phyloP scores from a whole-genome alignment of 2,888 invertebrate species.

The Sabellastarte sp. region DNA sequence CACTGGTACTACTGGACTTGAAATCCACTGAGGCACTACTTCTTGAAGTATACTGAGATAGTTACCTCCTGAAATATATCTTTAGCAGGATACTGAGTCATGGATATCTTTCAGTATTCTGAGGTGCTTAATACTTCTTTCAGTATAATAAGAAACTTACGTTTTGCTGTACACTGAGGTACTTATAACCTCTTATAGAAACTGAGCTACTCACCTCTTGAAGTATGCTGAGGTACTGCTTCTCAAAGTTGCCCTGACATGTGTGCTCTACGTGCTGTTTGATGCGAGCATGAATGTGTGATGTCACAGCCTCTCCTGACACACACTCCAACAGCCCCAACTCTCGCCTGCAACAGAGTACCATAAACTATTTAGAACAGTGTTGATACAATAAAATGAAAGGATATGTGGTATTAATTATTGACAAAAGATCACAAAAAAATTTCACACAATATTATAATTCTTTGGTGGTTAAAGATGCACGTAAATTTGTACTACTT shows the following conservation, averaged over 20 bases:
- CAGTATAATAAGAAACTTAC: too few relatives aligned
- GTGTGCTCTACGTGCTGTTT: slow-evolving; percentile 79
- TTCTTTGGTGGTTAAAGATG: too few relatives aligned
- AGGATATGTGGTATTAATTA: neutral
- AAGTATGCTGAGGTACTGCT: slow-evolving; percentile 74
- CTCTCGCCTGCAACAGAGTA: slow-evolving; percentile 40
- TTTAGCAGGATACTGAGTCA: too few relatives aligned
- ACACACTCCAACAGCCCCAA: slow-evolving; percentile 78
- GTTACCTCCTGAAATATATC: too few relatives aligned
- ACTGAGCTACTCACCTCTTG: slow-evolving; percentile 73
- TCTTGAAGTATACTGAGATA: too few relatives aligned
- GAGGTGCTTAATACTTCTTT: too few relatives aligned
- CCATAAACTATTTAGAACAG: neutral
- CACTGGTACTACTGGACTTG: too few relatives aligned
- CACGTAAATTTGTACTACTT: too few relatives aligned
- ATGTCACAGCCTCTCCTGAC: slow-evolving; percentile 80
- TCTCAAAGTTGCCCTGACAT: slow-evolving; percentile 84
- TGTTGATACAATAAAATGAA: neutral
- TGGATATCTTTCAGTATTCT: too few relatives aligned
- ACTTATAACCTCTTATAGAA: too few relatives aligned
- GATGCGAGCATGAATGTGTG: slow-evolving; percentile 79
- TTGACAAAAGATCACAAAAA: neutral
- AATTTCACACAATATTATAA: neutral
- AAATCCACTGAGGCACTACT: too few relatives aligned
- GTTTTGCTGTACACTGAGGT: too few relatives aligned